Evolutionary conservation across 2,888 invertebrate species (phyloP), one percentile per base, ranked within the genome.

Genomic region (Ophonus ardosiacus): DNA sequence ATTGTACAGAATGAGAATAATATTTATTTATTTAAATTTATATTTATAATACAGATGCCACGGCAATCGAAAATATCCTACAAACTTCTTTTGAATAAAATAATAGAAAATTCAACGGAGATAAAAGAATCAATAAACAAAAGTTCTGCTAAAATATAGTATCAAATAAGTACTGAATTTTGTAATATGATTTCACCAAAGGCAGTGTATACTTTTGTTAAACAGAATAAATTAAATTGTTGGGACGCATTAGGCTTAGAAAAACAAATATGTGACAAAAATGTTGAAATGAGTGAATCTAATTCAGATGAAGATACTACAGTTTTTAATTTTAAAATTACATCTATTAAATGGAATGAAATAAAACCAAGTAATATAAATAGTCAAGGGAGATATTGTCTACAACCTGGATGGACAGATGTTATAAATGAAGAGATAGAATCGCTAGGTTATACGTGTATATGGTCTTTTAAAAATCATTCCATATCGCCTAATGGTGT

Each of bases 351-450:
- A 31, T 71, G 71, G 71, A 8, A 71, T 15, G 17, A 6, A n/a
- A 71, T 71, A 40, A 71, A 71, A 71, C 71, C 71, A 40, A 13
- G 5, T 15, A 10, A 43, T 7, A 40, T 0, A 40, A 40, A n/a
- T 15, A 7, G 10, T 40, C 0, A 40, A 4, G 17, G 17, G 0
- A 71, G 15, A 71, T 40, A 5, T 8, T 7, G 15, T 31, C 24
- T 65, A 65, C 40, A 71, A 71, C 7, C 7, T n/a, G 71, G 71
- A 38, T 71, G 71, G 40, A 71, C 71, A 4, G 40, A 71, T 40
- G 10, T 71, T 15, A 71, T 38, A 71, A 40, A 40, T 10, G 40
- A 71, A 7, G 38, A 40, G 15, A 17, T 68, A 31, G 38, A 68
- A 38, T 4, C 13, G n/a, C 13, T 68, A 38, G n/a, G 38, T 31